Evolutionary conservation across 2,888 invertebrate species (phyloP), one percentile per base, ranked within the genome.

Genomic region (Frankliniella intonsa): DNA sequence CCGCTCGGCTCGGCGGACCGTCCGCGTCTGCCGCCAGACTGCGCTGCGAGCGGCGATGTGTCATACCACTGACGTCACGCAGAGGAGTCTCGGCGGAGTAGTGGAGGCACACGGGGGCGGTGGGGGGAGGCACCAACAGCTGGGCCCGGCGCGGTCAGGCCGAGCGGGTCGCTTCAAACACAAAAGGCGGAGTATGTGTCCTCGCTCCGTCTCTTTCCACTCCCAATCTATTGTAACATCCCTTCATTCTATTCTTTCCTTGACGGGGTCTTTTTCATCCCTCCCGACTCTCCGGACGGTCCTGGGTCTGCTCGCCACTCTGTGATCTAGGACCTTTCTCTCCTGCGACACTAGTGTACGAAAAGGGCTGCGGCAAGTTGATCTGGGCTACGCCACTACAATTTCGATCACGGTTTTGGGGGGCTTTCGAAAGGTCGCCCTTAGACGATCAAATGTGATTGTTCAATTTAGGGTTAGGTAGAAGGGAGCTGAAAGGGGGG

Each of bases 21-120:
- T 62, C 25, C 69, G 11, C 69, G 69, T 10, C 22, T 12, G 25
- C 69, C 69, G 69, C 69, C 22, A 14, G 69, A 12, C 69, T 12
- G 69, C 69, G 69, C 69, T 25, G 25, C 69, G 22, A 22, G n/a
- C 69, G 69, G 22, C 69, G 69, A 76, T 76, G 69, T 76, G 69
- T 76, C 69, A 76, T 76, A 25, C 38, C 69, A 22, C 69, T 76
- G 69, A 76, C 69, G 69, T 76, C 69, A 76, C 69, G 38, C 38
- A 3, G 38, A 38, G 38, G 25, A 25, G 25, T 76, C 69, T 76
- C 69, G 69, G 69, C 69, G 69, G 69, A 22, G 69, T 22, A 69
- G 69, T 22, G 69, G 22, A 25, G 69, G 69, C 51, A 9, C 51
- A 51, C 55, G 69, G 22, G 22, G 69, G 69, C 22, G 69, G 69